Conservation (phyloP, 2,113 vertebrate species). For the Arizona elegans region DNA sequence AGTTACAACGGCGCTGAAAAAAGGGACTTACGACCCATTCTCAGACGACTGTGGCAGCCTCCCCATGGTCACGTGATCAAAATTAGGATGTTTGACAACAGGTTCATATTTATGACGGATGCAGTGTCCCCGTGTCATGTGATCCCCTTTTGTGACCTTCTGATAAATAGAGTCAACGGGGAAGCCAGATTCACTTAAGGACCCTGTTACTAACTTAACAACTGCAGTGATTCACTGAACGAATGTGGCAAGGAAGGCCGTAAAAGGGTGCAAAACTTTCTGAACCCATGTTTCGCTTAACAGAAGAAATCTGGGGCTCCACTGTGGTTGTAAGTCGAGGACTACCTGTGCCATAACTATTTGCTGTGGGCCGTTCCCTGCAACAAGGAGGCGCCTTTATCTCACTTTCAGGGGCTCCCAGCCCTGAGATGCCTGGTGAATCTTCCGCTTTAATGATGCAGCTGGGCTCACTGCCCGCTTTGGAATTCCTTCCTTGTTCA, state of each 20-base stretch:
- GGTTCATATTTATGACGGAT: neutral
- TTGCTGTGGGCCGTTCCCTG: too few species aligned
- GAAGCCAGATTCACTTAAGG: neutral
- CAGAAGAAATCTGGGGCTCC: neutral
- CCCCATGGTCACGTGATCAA: neutral
- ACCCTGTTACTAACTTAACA: neutral
- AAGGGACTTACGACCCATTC: neutral
- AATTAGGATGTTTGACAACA: neutral
- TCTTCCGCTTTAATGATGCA: neutral
- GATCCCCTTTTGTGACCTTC: neutral
- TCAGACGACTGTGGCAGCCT: accelerated
- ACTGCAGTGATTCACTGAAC: neutral
- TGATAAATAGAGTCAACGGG: neutral
- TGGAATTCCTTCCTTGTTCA: neutral
- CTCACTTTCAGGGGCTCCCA: neutral
- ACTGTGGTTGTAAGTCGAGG: too few species aligned
- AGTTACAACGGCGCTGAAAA: neutral
- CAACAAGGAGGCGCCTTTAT: neutral
- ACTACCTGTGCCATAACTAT: neutral
- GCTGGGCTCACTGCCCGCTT: neutral
- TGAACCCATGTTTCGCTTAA: neutral
- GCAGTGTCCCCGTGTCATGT: accelerated
- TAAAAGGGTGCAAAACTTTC: neutral
- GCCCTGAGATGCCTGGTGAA: neutral
- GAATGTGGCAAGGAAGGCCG: neutral